Percentiles rank a stretch among this genome's conserved stretches.
These are phyloP conservation scores for Byasa hedistus DNA, from an alignment of 2,888 invertebrate species.

Conservation along the genomic window DNA sequence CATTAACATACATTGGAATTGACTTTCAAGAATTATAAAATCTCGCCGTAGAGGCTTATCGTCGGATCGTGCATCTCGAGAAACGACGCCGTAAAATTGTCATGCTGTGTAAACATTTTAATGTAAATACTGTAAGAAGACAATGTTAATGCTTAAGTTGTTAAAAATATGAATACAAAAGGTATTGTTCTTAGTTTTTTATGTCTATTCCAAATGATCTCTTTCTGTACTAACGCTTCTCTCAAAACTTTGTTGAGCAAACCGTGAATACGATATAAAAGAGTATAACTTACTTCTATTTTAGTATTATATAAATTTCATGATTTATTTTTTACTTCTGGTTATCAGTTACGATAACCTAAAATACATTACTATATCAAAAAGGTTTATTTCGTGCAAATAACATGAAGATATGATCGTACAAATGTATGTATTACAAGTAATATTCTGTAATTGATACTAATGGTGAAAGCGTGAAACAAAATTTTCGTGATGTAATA, in stretches of 20 bases:
- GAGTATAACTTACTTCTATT: no score
- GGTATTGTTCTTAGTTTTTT: no score
- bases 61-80: constrained; percentile 21
- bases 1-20: constrained; percentile 20
- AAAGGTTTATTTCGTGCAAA: not conserved
- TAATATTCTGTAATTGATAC: not conserved
- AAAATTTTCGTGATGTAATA: not conserved
- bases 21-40: constrained; percentile 26
- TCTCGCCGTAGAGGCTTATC: constrained; percentile 23
- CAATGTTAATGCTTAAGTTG: not conserved
- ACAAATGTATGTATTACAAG: not conserved
- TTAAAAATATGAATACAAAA: not conserved
- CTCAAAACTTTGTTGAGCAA: no score
- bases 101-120: constrained; percentile 18
- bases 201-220: no score
- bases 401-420: not conserved
- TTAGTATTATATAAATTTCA: no score
- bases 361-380: not conserved
- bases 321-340: no score
- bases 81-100: constrained; percentile 18
- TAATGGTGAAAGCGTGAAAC: not conserved
- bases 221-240: no score
- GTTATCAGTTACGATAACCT: no score
- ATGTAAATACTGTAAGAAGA: constrained; percentile 9
- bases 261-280: no score